Conservation (phyloP, 2,797 vertebrate species). For the Telmatherina bonti region DNA sequence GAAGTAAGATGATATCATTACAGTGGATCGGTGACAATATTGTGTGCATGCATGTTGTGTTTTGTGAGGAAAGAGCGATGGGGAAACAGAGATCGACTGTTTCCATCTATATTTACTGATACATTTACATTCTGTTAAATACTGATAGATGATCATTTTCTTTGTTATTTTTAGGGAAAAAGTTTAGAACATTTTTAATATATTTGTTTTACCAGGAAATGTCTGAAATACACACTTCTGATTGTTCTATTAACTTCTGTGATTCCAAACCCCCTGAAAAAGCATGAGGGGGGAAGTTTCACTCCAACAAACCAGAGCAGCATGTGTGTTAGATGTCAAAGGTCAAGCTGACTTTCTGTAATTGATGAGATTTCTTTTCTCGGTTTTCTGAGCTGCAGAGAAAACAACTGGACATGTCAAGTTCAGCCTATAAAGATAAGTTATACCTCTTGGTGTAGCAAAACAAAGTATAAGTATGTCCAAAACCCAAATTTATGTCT, state of each 20-base stretch:
- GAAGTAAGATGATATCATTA: conserved; percentile 75
- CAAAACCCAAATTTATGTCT: neutral
- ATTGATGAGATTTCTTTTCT: conserved; percentile 3
- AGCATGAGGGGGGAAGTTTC: neutral
- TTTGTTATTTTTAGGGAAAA: conserved; percentile 2
- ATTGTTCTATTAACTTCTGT: neutral
- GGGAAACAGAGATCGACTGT: neutral
- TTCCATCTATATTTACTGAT: neutral
- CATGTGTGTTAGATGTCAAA: neutral
- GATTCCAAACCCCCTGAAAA: neutral
- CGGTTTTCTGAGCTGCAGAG: neutral
- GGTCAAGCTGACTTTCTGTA: conserved; percentile 7
- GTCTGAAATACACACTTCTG: neutral
- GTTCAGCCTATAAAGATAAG: neutral
- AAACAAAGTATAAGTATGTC: neutral
- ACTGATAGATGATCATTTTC: neutral
- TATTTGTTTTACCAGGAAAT: neutral
- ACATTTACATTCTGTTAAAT: too few species aligned
- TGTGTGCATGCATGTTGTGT: conserved; percentile 24
- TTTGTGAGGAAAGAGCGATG: conserved; percentile 1
- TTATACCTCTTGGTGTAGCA: too few species aligned
- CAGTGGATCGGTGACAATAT: conserved; percentile 54
- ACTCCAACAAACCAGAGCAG: neutral
- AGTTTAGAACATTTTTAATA: neutral
- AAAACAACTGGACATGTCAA: conserved; percentile 2